These are phyloP conservation scores for Sinhomidia bicolor DNA, from an alignment of 2,888 invertebrate species.

Conservation along the genomic window DNA sequence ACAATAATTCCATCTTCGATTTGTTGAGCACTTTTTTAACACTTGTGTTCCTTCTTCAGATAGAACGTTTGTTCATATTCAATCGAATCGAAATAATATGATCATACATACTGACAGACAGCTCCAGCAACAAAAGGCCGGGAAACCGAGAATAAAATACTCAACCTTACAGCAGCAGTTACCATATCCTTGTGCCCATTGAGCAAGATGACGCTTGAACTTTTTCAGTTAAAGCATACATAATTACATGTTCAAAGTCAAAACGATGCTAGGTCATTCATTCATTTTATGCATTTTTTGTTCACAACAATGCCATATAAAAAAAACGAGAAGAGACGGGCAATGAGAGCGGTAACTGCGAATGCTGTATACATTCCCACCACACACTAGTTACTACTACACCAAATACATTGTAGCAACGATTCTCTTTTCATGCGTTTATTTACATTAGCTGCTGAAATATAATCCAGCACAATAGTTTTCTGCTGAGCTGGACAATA, in stretches of 20 bases:
- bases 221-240: neutral
- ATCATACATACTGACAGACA: constrained; percentile 28
- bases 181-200: too few relatives aligned
- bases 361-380: neutral
- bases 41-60: neutral
- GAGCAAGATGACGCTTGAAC: constrained; percentile 6
- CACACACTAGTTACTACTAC: too few relatives aligned
- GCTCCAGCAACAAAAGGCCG: constrained; percentile 9
- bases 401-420: too few relatives aligned
- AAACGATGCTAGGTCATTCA: constrained; percentile 77
- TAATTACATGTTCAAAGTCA: constrained; percentile 72
- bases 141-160: neutral
- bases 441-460: too few relatives aligned
- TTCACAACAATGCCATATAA: neutral
- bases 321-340: constrained; percentile 9
- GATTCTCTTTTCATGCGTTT: too few relatives aligned
- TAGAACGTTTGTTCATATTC: neutral
- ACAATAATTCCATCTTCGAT: too few relatives aligned
- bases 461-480: neutral
- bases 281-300: constrained; percentile 50
- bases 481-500: neutral
- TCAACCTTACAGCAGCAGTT: too few relatives aligned
- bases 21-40: neutral
- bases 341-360: constrained; percentile 52
- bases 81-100: constrained; percentile 28